A percentile compares a stretch with the other conserved stretches of the same genome.
Evolutionary conservation across 2,113 vertebrate genomes (phyloP).

Genomic region (Sylvia atricapilla): DNA sequence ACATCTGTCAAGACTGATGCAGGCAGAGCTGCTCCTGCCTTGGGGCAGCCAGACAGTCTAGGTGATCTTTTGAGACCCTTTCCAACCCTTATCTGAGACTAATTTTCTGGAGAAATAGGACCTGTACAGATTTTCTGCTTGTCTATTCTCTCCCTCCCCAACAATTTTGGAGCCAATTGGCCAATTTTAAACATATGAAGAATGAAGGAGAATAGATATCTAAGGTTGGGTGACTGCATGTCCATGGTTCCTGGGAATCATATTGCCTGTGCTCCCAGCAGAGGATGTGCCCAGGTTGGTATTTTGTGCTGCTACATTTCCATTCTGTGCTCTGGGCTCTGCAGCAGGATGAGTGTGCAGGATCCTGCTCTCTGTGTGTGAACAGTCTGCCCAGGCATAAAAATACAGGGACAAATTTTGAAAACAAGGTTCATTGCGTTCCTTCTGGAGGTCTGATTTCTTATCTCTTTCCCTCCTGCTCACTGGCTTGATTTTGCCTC

Average conservation of each 20-base stretch:
- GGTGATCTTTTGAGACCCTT: not conserved
- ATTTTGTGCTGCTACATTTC: not conserved
- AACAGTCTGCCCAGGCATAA: not conserved
- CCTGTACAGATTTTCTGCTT: not conserved
- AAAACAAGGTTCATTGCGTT: not conserved
- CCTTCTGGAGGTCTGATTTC: conserved; percentile 5
- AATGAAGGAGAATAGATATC: not conserved
- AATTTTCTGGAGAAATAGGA: not conserved
- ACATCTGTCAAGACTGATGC: conserved; percentile 30
- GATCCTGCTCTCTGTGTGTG: not conserved
- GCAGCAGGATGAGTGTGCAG: not conserved
- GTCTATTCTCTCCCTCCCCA: not conserved
- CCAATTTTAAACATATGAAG: not conserved
- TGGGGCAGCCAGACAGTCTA: not conserved
- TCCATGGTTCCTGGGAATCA: not conserved
- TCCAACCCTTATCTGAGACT: not conserved
- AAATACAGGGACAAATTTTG: not conserved
- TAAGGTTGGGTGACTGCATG: not conserved
- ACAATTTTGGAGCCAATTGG: not conserved
- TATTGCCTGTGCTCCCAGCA: not conserved
- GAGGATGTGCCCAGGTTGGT: not conserved
- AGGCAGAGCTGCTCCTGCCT: conserved; percentile 9
- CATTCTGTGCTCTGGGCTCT: not conserved
- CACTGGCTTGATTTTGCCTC: conserved; percentile 6
- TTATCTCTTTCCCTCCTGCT: conserved; percentile 40